A percentile compares a stretch with the other conserved stretches of the same genome.
phyloP scores from a whole-genome alignment of 2,113 vertebrate species.

The Willisornis vidua region DNA sequence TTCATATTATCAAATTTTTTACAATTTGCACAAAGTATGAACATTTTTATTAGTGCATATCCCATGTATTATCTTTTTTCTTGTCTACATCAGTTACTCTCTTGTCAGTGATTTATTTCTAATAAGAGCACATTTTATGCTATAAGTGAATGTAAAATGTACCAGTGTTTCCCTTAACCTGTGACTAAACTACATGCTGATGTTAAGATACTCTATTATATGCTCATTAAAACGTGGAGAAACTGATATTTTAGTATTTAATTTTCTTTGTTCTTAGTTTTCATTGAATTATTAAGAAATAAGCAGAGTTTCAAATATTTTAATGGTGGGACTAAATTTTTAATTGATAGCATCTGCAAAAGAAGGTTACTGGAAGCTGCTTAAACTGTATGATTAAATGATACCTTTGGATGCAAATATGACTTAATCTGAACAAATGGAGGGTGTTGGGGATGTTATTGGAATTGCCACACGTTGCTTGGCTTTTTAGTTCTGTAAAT shows the following conservation, averaged over 20 bases:
- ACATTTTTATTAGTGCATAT: background rate
- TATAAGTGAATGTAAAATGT: background rate
- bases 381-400: background rate
- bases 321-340: background rate
- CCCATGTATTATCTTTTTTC: background rate
- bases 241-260: background rate
- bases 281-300: background rate
- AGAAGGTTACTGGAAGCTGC: background rate
- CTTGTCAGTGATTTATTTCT: slow-evolving; percentile 20
- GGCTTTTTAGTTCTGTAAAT: slow-evolving; percentile 27
- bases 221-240: background rate
- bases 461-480: background rate
- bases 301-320: background rate
- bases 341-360: background rate
- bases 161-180: background rate
- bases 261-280: background rate
- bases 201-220: background rate
- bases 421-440: background rate
- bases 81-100: background rate
- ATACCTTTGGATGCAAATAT: background rate
- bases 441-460: background rate
- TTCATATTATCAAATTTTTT: background rate
- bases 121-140: background rate
- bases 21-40: background rate
- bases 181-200: background rate